Percentiles rank a stretch among this genome's conserved stretches.
phyloP scores from a whole-genome alignment of 2,113 vertebrate genomes.

The Crocuta crocuta region DNA sequence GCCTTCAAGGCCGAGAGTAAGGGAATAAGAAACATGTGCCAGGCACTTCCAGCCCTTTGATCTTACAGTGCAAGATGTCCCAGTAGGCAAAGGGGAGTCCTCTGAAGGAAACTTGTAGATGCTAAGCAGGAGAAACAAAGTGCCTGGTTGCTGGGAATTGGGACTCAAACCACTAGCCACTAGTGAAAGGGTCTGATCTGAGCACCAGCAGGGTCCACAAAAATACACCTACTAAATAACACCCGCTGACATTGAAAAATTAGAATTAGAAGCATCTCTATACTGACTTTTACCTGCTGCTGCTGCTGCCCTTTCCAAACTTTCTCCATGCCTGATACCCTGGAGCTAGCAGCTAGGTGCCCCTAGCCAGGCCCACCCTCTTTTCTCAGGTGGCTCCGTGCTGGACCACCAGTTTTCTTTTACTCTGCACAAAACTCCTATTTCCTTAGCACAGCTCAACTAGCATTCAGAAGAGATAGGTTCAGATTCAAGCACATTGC shows the following conservation, averaged over 20 bases:
- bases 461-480: neutral
- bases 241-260: neutral
- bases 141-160: neutral
- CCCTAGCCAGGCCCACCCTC: neutral
- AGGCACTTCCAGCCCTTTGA: neutral
- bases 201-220: neutral
- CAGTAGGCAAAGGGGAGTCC: neutral
- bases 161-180: neutral
- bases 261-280: neutral
- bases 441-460: neutral
- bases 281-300: neutral
- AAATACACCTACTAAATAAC: neutral
- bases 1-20: accelerated
- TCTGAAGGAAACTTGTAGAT: neutral
- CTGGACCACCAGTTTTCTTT: neutral
- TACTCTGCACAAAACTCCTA: neutral
- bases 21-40: neutral
- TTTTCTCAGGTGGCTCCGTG: neutral
- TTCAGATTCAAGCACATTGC: neutral
- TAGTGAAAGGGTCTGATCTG: neutral
- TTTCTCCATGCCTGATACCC: neutral
- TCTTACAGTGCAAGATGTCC: neutral
- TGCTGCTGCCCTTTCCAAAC: neutral
- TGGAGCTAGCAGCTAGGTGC: neutral
- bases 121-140: neutral